Conservation (phyloP, 2,888 invertebrate species). For the Acrocyrtus sp. region DNA sequence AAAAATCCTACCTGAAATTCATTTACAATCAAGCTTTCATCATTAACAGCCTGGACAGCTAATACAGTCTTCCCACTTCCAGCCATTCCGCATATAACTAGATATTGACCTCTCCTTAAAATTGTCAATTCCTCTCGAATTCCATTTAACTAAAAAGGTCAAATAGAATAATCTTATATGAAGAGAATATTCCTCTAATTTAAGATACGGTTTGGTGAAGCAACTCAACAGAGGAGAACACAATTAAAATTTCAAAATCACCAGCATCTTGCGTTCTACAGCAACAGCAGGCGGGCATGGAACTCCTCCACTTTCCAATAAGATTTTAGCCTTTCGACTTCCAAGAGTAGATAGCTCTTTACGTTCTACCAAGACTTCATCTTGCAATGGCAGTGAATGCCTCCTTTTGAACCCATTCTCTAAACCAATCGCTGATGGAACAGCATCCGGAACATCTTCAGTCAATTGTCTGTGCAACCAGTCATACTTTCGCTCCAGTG, state of each 20-base stretch:
- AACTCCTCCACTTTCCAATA: constrained; percentile 59
- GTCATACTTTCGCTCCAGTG: constrained; percentile 58
- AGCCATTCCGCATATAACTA: constrained; percentile 79
- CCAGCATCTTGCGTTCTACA: constrained; percentile 54
- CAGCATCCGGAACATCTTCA: constrained; percentile 56
- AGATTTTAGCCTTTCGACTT: constrained; percentile 19
- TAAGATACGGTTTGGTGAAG: too few relatives aligned
- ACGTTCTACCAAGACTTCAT: not conserved
- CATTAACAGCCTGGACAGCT: constrained; percentile 67
- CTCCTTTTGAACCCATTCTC: constrained; percentile 11
- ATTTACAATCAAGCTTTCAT: constrained; percentile 16
- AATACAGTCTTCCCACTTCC: constrained; percentile 79
- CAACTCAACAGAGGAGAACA: too few relatives aligned
- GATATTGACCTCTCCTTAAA: constrained; percentile 70
- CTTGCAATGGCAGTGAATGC: not conserved
- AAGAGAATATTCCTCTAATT: not conserved
- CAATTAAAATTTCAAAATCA: constrained; percentile 14
- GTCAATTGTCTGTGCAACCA: constrained; percentile 60
- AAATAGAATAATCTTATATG: not conserved
- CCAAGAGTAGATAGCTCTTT: constrained; percentile 4
- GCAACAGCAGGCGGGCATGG: constrained; percentile 54
- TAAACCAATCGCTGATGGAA: not conserved
- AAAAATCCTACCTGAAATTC: constrained; percentile 33
- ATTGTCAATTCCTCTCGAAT: constrained; percentile 68
- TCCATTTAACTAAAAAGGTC: constrained; percentile 44